phyloP scores from a whole-genome alignment of 2,888 invertebrate genomes.

The Noctua janthina region DNA sequence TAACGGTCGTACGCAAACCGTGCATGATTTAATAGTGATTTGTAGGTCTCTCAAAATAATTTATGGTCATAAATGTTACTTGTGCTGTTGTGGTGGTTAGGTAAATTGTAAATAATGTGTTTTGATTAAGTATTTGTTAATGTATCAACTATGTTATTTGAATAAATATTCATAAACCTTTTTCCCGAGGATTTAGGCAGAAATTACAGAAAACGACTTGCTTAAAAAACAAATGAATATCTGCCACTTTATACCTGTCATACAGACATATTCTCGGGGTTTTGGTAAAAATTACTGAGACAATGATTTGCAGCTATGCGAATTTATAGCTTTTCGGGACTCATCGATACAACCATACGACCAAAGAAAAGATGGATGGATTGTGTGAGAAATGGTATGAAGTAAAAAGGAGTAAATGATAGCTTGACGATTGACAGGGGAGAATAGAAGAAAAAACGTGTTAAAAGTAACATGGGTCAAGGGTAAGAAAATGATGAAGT shows the following conservation, averaged over 20 bases:
- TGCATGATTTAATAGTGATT: constrained; percentile 52
- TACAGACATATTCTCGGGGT: background rate
- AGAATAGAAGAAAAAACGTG: too few species aligned
- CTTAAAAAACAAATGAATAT: background rate
- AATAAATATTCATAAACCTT: background rate
- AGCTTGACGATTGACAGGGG: too few species aligned
- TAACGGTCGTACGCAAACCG: constrained; percentile 31
- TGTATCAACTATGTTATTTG: background rate
- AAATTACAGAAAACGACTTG: background rate
- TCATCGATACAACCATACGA: background rate
- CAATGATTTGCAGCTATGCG: background rate
- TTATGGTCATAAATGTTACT: constrained; percentile 38
- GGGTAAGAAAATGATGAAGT: too few species aligned
- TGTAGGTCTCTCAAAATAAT: constrained; percentile 38
- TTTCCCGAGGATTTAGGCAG: rapidly evolving
- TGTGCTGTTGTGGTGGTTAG: background rate
- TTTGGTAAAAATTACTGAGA: background rate
- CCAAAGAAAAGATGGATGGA: too few species aligned
- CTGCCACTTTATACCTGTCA: background rate
- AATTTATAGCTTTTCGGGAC: background rate
- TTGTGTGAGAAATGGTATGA: too few species aligned
- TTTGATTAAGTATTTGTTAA: constrained; percentile 1
- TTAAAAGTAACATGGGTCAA: too few species aligned
- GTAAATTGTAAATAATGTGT: background rate
- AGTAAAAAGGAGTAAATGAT: too few species aligned